phyloP scores from a whole-genome alignment of 2,113 vertebrate genomes.

The Sinocyclocheilus maitianheensis region DNA sequence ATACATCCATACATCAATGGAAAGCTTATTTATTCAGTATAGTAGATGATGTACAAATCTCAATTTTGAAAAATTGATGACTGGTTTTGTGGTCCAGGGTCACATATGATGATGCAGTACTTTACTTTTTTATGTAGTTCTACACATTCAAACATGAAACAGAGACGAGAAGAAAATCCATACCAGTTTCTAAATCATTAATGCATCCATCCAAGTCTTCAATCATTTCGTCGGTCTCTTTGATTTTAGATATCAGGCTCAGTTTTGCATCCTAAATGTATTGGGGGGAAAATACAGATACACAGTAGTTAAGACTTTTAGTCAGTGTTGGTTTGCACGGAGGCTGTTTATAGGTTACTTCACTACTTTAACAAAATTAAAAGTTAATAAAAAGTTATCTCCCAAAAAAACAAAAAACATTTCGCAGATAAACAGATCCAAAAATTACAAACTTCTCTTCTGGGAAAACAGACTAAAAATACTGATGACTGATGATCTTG shows the following conservation, averaged over 20 bases:
- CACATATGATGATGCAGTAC: not conserved
- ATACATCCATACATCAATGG: no score
- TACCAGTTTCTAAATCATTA: conserved; percentile 70
- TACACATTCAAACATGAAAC: not conserved
- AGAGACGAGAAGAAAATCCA: not conserved
- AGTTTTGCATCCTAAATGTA: conserved; percentile 67
- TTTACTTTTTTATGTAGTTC: not conserved
- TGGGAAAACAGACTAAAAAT: not conserved
- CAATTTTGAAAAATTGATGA: no score
- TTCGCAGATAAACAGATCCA: not conserved
- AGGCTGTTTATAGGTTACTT: not conserved
- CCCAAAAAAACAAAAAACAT: not conserved
- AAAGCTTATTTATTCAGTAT: no score
- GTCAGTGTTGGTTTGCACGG: not conserved
- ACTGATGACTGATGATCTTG: not conserved
- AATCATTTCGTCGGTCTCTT: conserved; percentile 66
- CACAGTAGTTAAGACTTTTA: not conserved
- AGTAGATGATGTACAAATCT: no score
- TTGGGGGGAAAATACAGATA: not conserved
- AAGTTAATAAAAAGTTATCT: not conserved
- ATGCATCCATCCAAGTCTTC: conserved; percentile 69
- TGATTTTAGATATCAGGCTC: conserved; percentile 60
- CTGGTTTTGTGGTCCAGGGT: no score
- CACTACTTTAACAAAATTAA: not conserved
- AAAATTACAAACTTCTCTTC: not conserved